Evolutionary conservation across 2,113 vertebrate species (phyloP).

Genomic region (Lepus timidus): DNA sequence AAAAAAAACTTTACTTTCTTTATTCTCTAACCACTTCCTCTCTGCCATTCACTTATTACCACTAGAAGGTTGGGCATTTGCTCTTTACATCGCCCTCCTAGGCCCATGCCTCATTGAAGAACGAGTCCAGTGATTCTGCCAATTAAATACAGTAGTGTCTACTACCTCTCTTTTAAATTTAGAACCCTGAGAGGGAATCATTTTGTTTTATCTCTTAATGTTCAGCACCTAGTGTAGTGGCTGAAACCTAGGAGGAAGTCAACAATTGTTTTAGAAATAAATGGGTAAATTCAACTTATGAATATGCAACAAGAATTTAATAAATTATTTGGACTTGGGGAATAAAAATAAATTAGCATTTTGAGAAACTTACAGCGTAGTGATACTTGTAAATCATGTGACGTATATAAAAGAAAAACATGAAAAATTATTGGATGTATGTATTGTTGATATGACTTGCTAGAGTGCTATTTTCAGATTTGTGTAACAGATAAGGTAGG

Average conservation of each 20-base stretch:
- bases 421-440: background rate
- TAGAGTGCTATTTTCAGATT: background rate
- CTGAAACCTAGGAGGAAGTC: background rate
- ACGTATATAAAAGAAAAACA: background rate
- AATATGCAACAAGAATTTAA: background rate
- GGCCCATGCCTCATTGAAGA: too few relatives aligned
- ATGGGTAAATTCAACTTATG: constrained; percentile 3
- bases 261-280: constrained; percentile 12
- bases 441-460: background rate
- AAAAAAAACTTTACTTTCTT: too few relatives aligned
- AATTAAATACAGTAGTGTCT: background rate
- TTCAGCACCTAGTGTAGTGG: background rate
- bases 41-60: background rate
- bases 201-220: background rate
- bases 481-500: background rate
- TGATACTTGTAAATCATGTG: background rate
- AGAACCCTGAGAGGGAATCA: background rate
- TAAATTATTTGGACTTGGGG: background rate
- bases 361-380: background rate
- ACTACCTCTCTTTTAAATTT: background rate
- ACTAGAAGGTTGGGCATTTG: background rate
- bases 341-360: background rate
- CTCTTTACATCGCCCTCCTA: background rate
- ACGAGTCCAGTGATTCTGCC: background rate
- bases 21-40: background rate